phyloP scores from a whole-genome alignment of 2,888 invertebrate species.

The Lasioglossum oenotherae region DNA sequence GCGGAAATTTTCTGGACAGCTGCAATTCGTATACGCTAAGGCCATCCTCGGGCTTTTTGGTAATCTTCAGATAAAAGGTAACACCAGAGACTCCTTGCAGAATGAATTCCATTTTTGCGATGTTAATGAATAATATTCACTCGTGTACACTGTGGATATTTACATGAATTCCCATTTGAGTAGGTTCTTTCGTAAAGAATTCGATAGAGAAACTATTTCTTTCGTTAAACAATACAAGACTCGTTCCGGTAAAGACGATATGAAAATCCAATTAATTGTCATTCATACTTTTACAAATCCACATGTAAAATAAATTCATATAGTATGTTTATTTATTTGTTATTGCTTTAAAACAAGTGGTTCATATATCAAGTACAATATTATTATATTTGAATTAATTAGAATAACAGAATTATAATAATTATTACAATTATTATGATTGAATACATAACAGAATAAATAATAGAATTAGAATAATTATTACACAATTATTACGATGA shows the following conservation, averaged over 20 bases:
- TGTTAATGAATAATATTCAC: background rate
- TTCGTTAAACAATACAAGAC: background rate
- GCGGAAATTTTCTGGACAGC: constrained; percentile 1
- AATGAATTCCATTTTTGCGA: background rate
- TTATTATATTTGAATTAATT: no score
- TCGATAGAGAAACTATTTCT: background rate
- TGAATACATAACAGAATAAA: no score
- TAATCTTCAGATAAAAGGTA: background rate
- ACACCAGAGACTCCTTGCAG: background rate
- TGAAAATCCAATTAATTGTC: background rate
- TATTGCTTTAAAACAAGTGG: no score
- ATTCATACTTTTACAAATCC: background rate
- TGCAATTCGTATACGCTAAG: background rate
- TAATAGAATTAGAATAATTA: background rate
- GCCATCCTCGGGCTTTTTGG: background rate
- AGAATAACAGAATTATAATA: background rate
- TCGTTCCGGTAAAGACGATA: background rate
- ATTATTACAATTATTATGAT: no score
- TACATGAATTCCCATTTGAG: background rate
- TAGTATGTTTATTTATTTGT: background rate
- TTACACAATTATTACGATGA: background rate
- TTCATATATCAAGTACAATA: no score
- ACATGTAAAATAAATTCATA: background rate
- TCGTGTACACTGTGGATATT: background rate
- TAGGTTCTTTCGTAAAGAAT: background rate